Conservation (phyloP, 1,140 invertebrate genomes). For the Galendromus occidentalis region DNA sequence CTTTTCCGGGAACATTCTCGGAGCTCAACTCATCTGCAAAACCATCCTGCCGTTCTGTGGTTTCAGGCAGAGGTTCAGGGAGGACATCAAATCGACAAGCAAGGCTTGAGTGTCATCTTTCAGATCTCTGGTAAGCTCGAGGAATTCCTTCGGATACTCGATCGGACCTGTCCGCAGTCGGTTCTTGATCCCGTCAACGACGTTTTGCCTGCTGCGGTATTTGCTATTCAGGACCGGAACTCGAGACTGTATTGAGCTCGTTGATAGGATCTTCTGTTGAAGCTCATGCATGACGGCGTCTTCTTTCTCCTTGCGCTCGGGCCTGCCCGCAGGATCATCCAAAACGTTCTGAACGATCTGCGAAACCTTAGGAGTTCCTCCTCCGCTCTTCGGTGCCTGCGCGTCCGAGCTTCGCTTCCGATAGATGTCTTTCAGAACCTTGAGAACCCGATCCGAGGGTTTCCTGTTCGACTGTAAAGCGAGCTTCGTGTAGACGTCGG, state of each 20-base stretch:
- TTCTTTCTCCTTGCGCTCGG: no score
- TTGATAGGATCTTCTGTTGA: no score
- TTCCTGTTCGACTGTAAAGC: background rate
- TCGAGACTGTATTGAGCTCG: no score
- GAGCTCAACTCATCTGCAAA: background rate
- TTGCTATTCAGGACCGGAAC: no score
- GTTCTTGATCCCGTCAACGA: background rate
- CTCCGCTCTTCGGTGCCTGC: background rate
- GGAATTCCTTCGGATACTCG: background rate
- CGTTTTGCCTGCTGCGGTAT: background rate
- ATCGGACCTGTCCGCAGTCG: background rate
- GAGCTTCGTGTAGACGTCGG: background rate
- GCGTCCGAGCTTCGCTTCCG: background rate
- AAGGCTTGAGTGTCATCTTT: background rate
- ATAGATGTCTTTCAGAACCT: slow-evolving; percentile 4
- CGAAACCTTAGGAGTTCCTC: background rate
- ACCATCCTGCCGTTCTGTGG: background rate
- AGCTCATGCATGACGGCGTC: no score
- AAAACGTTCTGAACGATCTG: no score
- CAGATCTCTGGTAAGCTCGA: background rate
- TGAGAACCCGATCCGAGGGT: background rate
- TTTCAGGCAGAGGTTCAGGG: slow-evolving; percentile 6
- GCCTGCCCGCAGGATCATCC: no score
- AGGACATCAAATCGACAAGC: background rate
- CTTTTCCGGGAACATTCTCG: no score